These are phyloP conservation scores for Brachystomella parvula DNA, from an alignment of 1,140 invertebrate genomes.

Conservation along the genomic window DNA sequence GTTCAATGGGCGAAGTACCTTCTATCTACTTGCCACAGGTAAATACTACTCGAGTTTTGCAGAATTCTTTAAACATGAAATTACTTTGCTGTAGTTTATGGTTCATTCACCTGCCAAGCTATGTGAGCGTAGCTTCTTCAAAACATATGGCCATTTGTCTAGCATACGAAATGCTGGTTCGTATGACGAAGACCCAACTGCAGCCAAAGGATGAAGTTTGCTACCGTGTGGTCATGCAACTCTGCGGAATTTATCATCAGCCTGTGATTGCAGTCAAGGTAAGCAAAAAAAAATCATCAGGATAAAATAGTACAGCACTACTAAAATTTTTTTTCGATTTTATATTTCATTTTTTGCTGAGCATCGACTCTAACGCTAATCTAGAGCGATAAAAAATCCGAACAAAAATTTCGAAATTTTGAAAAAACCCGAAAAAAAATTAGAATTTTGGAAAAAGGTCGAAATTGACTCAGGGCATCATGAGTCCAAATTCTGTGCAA, in stretches of 20 bases:
- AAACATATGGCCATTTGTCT: conserved; percentile 68
- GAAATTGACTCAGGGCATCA: no score
- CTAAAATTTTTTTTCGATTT: no score
- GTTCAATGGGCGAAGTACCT: conserved; percentile 87
- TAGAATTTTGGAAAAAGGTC: no score
- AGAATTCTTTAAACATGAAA: conserved; percentile 19
- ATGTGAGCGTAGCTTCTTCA: conserved; percentile 50
- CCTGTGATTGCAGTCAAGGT: conserved; percentile 86
- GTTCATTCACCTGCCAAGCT: conserved; percentile 88
- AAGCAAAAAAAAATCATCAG: not conserved
- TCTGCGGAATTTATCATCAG: conserved; percentile 88
- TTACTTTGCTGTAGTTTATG: conserved; percentile 68
- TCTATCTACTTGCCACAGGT: conserved; percentile 68
- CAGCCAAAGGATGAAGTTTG: conserved; percentile 89
- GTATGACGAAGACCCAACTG: conserved; percentile 70
- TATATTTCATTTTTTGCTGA: no score
- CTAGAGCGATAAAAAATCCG: no score
- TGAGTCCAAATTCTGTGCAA: no score
- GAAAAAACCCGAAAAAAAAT: no score
- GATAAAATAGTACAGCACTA: no score
- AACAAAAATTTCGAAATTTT: no score
- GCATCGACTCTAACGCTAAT: no score
- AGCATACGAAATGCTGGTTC: conserved; percentile 77
- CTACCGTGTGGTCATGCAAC: conserved; percentile 96
- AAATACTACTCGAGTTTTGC: conserved; percentile 42